Evolutionary conservation across 2,113 vertebrate genomes (phyloP), one percentile per base, ranked within the genome.

Genomic region (Coregonus clupeaformis): DNA sequence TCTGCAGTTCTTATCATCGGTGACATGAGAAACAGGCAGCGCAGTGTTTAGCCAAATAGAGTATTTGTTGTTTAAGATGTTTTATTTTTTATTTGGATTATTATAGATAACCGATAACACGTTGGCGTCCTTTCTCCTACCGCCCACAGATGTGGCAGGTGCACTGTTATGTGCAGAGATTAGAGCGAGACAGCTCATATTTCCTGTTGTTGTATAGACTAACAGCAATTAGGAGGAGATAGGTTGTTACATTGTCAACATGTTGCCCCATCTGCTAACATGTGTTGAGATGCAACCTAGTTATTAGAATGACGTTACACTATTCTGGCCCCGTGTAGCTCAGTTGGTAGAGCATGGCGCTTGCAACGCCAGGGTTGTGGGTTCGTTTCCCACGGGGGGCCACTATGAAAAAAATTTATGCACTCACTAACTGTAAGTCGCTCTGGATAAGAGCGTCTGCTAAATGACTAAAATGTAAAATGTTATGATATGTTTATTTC

Each of bases 61-160:
- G 14, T 52, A 52, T 4, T 24, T 60, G n/a, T 22, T 60, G 18
- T 22, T 60, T 60, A 60, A 22, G 3, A 22, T 22, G n/a, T 22
- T 11, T 14, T 16, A 30, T 29, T 16, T 16, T 14, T 30, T 0
- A 22, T 12, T 27, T 11, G 24, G 63, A 6, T 27, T 27, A 1
- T 24, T 65, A 29, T 27, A 16, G 12, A 65, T 65, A 13, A 29
- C 4, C 12, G 36, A 68, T 77, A 42, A 42, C 70, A 81, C 87
- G 88, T 73, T 57, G 16, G 12, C 1, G 69, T 13, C 36, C 36
- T 36, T 25, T 75, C 60, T 66, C 78, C 13, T 60, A 67, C 78
- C 78, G 47, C 76, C 80, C 76, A 81, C 81, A 86, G 88, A 79
- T 84, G 89, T 77, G 77, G 87, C 91, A 91, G 89, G 89, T 90